Conservation (phyloP, 2,797 vertebrate species). For the Brachymystax lenok region DNA sequence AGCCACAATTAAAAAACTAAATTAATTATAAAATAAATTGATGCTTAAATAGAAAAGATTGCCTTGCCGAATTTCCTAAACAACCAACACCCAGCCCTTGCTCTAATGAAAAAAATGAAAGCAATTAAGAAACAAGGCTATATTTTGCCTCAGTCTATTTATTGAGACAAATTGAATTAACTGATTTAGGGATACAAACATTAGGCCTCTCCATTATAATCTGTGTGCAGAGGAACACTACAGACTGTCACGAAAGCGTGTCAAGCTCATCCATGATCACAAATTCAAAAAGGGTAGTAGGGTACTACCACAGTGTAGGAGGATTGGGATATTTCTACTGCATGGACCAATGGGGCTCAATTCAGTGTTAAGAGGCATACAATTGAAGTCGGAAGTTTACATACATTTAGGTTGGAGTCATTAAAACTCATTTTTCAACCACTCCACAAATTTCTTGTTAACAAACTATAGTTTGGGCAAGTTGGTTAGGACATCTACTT, state of each 20-base stretch:
- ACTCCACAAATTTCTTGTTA: no score
- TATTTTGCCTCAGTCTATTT: slow-evolving; percentile 1
- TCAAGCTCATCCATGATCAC: neutral
- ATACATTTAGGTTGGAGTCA: no score
- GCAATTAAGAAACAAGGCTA: slow-evolving; percentile 22
- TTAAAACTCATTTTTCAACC: no score
- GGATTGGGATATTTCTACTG: no score
- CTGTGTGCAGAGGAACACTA: neutral
- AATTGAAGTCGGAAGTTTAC: no score
- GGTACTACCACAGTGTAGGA: neutral
- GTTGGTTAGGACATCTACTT: no score
- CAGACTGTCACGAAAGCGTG: neutral
- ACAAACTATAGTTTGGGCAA: no score
- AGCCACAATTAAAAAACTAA: slow-evolving; percentile 32
- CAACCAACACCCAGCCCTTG: slow-evolving; percentile 8
- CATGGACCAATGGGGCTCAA: no score
- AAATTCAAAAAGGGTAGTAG: neutral
- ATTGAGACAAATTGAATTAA: slow-evolving; percentile 8
- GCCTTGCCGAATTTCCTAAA: slow-evolving; percentile 6
- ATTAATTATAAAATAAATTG: slow-evolving; percentile 33
- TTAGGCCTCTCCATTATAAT: neutral
- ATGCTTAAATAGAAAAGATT: slow-evolving; percentile 21
- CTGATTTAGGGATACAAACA: neutral
- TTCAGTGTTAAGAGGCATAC: no score
- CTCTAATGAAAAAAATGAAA: slow-evolving; percentile 16